Conservation (phyloP, 2,888 invertebrate species). For the Agriopis leucophaearia region DNA sequence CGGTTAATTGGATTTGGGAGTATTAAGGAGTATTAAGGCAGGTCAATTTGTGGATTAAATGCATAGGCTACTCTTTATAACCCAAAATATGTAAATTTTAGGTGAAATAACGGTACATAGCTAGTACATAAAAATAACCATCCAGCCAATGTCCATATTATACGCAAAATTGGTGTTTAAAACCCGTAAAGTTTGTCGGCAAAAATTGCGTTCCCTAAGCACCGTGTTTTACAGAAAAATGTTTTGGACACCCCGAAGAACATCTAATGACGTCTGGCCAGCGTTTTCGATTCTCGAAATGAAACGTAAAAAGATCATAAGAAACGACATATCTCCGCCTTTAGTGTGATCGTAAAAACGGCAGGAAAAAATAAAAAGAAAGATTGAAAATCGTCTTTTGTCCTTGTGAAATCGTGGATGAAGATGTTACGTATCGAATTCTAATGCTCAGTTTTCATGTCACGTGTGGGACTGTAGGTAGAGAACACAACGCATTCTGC, state of each 20-base stretch:
- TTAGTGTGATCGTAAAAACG: slow-evolving; percentile 44
- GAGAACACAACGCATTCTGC: slow-evolving; percentile 14
- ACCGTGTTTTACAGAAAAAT: slow-evolving; percentile 53
- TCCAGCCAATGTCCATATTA: too few relatives aligned
- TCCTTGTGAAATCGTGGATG: slow-evolving; percentile 44
- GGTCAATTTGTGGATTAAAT: too few relatives aligned
- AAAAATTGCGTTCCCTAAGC: slow-evolving; percentile 52
- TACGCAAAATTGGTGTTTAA: slow-evolving; percentile 58
- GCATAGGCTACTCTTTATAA: too few relatives aligned
- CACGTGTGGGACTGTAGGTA: slow-evolving; percentile 25
- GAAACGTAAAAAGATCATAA: slow-evolving; percentile 44
- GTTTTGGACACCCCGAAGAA: slow-evolving; percentile 49
- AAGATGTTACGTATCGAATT: slow-evolving; percentile 44
- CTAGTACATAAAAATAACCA: too few relatives aligned
- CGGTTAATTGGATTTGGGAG: too few relatives aligned
- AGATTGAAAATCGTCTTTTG: slow-evolving; percentile 50
- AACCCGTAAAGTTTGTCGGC: slow-evolving; percentile 56
- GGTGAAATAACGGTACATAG: too few relatives aligned
- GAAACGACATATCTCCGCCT: slow-evolving; percentile 40
- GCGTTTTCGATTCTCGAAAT: slow-evolving; percentile 39
- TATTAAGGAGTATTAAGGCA: too few relatives aligned
- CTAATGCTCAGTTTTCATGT: slow-evolving; percentile 29
- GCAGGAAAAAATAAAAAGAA: slow-evolving; percentile 38
- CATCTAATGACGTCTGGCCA: slow-evolving; percentile 47
- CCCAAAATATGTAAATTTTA: too few relatives aligned